Percentiles rank a stretch among this genome's conserved stretches.
phyloP scores from a whole-genome alignment of 2,888 invertebrate species.

The Leptinotarsa haldemani region DNA sequence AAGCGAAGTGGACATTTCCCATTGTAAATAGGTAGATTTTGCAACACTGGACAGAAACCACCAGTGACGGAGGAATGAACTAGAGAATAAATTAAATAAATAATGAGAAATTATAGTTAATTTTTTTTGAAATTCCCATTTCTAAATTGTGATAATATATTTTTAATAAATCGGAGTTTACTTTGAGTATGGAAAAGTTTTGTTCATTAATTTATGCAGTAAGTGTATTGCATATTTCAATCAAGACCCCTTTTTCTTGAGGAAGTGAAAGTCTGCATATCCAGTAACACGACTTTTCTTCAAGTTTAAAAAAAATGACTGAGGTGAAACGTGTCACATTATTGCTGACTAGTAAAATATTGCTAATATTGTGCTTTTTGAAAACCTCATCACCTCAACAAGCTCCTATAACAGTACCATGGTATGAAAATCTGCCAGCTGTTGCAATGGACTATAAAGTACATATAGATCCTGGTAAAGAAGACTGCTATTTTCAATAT shows the following conservation, averaged over 20 bases:
- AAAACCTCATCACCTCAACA: slow-evolving; percentile 27
- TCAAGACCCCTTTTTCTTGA: background rate
- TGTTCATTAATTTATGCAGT: background rate
- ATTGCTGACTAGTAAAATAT: slow-evolving; percentile 43
- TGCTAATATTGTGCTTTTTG: slow-evolving; percentile 40
- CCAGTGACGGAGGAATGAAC: too few relatives aligned
- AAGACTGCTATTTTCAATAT: slow-evolving; percentile 96
- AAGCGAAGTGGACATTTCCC: too few relatives aligned
- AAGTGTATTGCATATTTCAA: background rate
- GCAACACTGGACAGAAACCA: too few relatives aligned
- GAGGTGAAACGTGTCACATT: slow-evolving; percentile 53
- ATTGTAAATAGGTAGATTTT: too few relatives aligned
- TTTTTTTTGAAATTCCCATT: too few relatives aligned
- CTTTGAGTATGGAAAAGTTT: background rate
- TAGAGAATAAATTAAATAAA: too few relatives aligned
- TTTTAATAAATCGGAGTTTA: background rate
- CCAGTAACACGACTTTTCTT: background rate
- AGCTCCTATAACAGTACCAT: slow-evolving; percentile 72
- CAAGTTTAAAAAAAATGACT: slow-evolving; percentile 2
- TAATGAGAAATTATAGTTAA: too few relatives aligned
- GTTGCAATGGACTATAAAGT: slow-evolving; percentile 97
- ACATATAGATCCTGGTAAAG: slow-evolving; percentile 92
- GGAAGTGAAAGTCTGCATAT: slow-evolving; percentile 29
- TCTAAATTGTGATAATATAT: too few relatives aligned
- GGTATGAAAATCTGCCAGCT: slow-evolving; percentile 90